Base-by-base conservation (phyloP, 2,888 invertebrate genomes). In the Cheilosia grossa region DNA sequence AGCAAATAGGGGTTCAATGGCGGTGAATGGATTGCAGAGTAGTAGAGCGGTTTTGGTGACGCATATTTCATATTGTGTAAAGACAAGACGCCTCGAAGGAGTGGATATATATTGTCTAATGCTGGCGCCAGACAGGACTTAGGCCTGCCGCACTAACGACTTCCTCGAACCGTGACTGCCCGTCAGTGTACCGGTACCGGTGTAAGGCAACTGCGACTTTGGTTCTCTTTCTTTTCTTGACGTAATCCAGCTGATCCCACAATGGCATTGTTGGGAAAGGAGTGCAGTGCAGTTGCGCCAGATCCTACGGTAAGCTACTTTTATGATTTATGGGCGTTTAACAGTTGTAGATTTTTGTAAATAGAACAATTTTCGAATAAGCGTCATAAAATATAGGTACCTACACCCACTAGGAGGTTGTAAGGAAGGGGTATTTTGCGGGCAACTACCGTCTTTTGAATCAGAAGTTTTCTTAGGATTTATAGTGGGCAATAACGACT, bases 51-150 rank as follows among this genome's bases (percentile, higher is more conserved):
- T 80, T 83, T 59, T 70, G 70, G 80, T 82, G 83, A 83, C 83
- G 80, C 70, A 80, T 80, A 83, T 74, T 83, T 83, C 69, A 70
- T 74, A 74, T 73, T 72, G 64, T 67, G 64, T 79, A 53, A 59
- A 75, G 69, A 77, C 77, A 54, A 53, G 79, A 69, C 73, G 56
- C 73, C 69, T 66, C 30, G 19, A 67, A 80, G 64, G 67, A 83
- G 63, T 72, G 79, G 70, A 75, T 64, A 80, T 64, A 83, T 64
- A 83, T 80, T 83, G 74, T 89, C 89, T 91, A 91, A 91, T 91
- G 89, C 91, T 92, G 91, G 92, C 91, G 92, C 91, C 91, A 91
- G 91, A 91, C 91, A 89, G 88, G 88, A 89, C 90, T 89, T 88
- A 89, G 88, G 88, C 88, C 47, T 44, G 42, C 4, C 40, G 59